Percentiles rank a stretch among this genome's conserved stretches.
Conservation (phyloP, 2,888 invertebrate genomes). For the Yponomeuta evonymella region DNA sequence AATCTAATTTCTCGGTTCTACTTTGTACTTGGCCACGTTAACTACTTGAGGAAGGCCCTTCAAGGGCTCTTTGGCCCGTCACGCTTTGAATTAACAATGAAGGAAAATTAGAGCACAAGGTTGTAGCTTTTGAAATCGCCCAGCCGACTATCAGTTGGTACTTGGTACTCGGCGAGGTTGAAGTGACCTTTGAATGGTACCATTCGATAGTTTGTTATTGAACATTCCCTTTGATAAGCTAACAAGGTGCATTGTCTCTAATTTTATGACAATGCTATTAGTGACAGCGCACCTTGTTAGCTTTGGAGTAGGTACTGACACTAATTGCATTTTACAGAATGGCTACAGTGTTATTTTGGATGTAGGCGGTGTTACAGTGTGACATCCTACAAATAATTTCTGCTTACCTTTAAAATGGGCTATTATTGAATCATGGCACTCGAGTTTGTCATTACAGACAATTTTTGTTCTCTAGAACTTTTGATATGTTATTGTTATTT, state of each 20-base stretch:
- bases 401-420: no score
- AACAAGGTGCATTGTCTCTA: conserved; percentile 62
- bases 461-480: no score
- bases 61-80: conserved; percentile 62
- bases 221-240: conserved; percentile 54
- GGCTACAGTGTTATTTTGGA: no score
- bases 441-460: no score
- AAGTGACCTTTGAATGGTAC: conserved; percentile 53
- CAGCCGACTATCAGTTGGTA: conserved; percentile 35
- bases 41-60: conserved; percentile 39
- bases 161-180: not conserved
- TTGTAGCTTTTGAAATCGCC: conserved; percentile 68
- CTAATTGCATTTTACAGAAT: no score
- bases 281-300: no score
- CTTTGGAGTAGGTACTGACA: no score
- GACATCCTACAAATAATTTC: no score
- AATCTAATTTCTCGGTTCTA: conserved; percentile 27
- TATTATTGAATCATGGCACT: no score
- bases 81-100: conserved; percentile 72
- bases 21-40: conserved; percentile 33
- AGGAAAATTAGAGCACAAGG: conserved; percentile 73
- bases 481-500: no score
- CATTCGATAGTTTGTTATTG: conserved; percentile 50
- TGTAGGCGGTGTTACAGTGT: no score
- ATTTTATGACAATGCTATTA: conserved; percentile 40